Evolutionary conservation across 2,888 invertebrate genomes (phyloP).

Genomic region (Yponomeuta sedellus): DNA sequence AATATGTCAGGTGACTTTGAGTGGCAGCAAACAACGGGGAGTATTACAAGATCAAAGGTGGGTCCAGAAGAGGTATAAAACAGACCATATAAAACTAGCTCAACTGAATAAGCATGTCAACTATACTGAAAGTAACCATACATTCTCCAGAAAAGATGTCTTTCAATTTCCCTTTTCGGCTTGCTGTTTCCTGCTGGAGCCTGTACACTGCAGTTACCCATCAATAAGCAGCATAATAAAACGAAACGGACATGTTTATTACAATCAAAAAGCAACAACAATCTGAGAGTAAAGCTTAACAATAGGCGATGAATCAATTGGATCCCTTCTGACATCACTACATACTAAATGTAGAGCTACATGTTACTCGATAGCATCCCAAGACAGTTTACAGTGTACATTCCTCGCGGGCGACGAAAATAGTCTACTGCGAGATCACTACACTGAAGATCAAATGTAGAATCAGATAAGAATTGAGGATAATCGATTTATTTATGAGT

Average conservation of each 20-base stretch:
- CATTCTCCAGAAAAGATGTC: conserved; percentile 91
- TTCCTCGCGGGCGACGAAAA: conserved; percentile 41
- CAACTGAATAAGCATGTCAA: conserved; percentile 2
- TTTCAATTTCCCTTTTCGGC: conserved; percentile 90
- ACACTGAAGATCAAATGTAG: conserved; percentile 51
- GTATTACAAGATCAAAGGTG: neutral
- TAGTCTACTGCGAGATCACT: conserved; percentile 37
- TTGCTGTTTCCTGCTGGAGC: conserved; percentile 85
- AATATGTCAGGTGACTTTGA: neutral
- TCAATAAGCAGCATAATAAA: conserved; percentile 80
- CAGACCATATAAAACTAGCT: conserved; percentile 9
- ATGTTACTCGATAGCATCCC: conserved; percentile 9
- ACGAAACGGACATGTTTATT: conserved; percentile 71
- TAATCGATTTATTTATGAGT: conserved; percentile 76
- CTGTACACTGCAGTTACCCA: conserved; percentile 84
- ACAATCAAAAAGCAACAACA: conserved; percentile 63
- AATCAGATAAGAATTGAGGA: conserved; percentile 70
- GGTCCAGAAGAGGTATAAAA: neutral
- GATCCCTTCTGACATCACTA: conserved; percentile 54
- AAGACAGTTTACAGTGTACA: conserved; percentile 31
- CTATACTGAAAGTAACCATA: conserved; percentile 74
- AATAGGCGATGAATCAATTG: conserved; percentile 61
- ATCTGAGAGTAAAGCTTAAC: conserved; percentile 67
- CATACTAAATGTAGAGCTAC: conserved; percentile 40
- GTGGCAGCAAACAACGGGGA: neutral